Evolutionary conservation across 2,888 invertebrate genomes (phyloP), one percentile per base, ranked within the genome.

Genomic region (Tetropium fuscum): DNA sequence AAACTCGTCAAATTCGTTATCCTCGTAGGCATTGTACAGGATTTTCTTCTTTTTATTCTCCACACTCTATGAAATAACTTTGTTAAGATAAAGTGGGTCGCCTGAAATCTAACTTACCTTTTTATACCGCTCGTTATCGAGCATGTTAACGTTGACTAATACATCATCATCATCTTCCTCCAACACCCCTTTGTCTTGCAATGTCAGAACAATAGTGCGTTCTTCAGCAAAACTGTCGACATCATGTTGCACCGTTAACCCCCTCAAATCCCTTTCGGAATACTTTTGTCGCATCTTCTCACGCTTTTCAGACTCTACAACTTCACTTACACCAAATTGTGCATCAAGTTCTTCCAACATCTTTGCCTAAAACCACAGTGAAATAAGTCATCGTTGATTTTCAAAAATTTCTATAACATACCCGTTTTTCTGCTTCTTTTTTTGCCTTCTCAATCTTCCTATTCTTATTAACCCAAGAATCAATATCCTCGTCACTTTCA

Each of bases 271-370:
- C 72, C 84, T 86, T 43, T 88, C 86, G 0, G 87, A 83, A 81
- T 97, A 97, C 3, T 88, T 86, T 44, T 82, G 80, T 20, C 78
- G 82, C 18, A 87, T 84, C 45, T 87, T 86, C 60, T 82, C 84
- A 45, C 83, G 83, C 65, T 87, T 87, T 73, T 94, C 94, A 69
- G 92, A 89, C 65, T 92, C 91, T n/a, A 97, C 87, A 43, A 97
- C 83, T 71, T 90, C 92, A 8, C 89, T 87, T 60, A 97, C 90
- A 20, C 97, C 97, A 85, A 98, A 97, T 79, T 94, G 96, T 68
- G 89, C 92, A 82, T 98, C 98, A 86, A 98, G 87, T 82, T 98
- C 96, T 82, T 97, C 95, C 75, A 98, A 81, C 85, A 94, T 87
- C 79, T 95, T 95, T 15, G 96, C 98, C 94, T 93, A 77, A 4